A percentile compares a stretch with the other conserved stretches of the same genome.
Evolutionary conservation across 2,888 invertebrate species (phyloP).

Genomic region (Chrysomela aeneicollis): DNA sequence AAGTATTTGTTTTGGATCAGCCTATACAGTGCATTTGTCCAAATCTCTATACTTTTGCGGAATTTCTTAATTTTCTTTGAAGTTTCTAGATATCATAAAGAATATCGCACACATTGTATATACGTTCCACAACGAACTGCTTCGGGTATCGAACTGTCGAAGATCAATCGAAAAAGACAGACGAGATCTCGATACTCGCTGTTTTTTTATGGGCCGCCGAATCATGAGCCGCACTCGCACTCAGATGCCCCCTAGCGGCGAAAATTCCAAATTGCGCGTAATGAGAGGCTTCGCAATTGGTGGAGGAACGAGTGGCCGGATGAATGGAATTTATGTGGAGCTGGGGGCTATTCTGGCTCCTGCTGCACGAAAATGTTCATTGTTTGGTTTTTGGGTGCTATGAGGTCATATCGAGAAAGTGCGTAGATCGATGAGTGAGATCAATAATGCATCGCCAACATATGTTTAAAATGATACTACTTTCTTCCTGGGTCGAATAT

Average conservation of each 20-base stretch:
- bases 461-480: too few species aligned
- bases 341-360: background rate
- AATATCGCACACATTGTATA: too few species aligned
- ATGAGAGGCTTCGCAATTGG: constrained; percentile 3
- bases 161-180: constrained; percentile 34
- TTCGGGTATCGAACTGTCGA: constrained; percentile 37
- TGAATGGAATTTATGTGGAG: constrained; percentile 1
- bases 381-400: background rate
- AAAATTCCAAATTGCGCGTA: constrained; percentile 30
- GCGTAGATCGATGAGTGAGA: background rate
- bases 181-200: constrained; percentile 19
- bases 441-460: too few species aligned
- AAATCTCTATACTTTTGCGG: too few species aligned
- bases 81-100: too few species aligned
- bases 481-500: too few species aligned
- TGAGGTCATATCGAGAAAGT: background rate
- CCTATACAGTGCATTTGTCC: too few species aligned
- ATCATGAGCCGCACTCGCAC: constrained; percentile 36
- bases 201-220: constrained; percentile 42
- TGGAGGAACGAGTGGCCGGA: background rate
- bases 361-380: background rate
- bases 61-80: too few species aligned
- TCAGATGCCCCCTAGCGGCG: constrained; percentile 29
- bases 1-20: too few species aligned
- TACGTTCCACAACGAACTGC: constrained; percentile 12